Evolutionary conservation across 1,140 invertebrate species (phyloP).

Genomic region (Branchinecta lynchi): DNA sequence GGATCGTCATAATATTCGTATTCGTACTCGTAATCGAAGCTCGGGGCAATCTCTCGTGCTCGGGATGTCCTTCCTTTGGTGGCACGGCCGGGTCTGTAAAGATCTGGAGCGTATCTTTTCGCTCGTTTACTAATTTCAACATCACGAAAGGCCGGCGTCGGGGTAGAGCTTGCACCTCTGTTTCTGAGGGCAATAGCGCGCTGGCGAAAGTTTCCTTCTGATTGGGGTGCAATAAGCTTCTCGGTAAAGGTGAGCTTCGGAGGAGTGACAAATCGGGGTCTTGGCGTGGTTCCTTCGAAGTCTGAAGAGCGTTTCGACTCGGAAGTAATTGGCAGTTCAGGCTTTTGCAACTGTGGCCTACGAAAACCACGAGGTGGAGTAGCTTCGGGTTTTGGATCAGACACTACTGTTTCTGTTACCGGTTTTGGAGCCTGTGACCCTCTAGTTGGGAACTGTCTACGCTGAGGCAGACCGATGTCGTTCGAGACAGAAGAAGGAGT

Average conservation of each 20-base stretch:
- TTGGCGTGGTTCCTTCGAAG: conserved; percentile 3
- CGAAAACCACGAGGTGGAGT: no score
- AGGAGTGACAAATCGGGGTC: conserved; percentile 19
- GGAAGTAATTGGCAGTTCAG: neutral
- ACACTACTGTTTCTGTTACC: no score
- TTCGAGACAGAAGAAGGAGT: no score
- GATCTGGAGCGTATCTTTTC: neutral
- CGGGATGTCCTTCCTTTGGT: neutral
- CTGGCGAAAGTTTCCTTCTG: neutral
- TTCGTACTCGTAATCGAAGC: conserved; percentile 21
- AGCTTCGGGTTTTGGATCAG: no score
- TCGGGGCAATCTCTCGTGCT: neutral
- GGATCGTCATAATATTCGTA: conserved; percentile 21
- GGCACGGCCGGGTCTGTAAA: neutral
- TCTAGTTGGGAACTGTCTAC: no score
- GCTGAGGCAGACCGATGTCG: no score
- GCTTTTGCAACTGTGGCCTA: no score
- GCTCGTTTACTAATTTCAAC: neutral
- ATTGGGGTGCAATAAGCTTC: neutral
- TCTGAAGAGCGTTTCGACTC: neutral
- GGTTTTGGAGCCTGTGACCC: no score
- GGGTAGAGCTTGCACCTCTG: neutral
- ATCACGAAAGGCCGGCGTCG: neutral
- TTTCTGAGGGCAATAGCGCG: neutral
- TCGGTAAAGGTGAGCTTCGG: conserved; percentile 21